Evolutionary conservation across 1,140 invertebrate genomes (phyloP), one percentile per base, ranked within the genome.

Genomic region (Melitaea cinxia): DNA sequence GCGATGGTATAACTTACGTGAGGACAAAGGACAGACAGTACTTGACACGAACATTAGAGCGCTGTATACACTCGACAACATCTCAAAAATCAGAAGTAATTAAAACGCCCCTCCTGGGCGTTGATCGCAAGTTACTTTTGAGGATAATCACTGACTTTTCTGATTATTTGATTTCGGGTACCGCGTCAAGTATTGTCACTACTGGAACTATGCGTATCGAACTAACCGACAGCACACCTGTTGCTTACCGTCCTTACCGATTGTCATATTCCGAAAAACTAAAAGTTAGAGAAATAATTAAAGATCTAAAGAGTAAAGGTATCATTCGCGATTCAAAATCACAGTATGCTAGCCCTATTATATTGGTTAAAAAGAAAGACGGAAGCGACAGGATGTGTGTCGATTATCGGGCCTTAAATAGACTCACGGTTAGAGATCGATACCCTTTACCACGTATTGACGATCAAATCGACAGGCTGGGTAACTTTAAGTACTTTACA

Each of bases 321-420:
- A 81, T 83, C 1, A 78, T 81, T 30, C 26, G 63, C 0, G 64
- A 64, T 28, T 83, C 78, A 4, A 55, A 65, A 4, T 85, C 83
- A 0, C 62, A 78, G 2, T 90, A 75, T 42, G 78, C 78, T 0
- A 78, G 74, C 39, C 82, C 83, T 0, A 68, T 85, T 9, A 60
- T 88, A 5, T 35, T 88, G 5, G 83, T 89, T 4, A 78, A 75
- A 14, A 90, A 90, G 33, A 75, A 77, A 14, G 76, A 83, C 35
- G 83, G 80, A 5, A 52, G 50, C 0, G 60, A 77, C 3, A 42
- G 83, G 12, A 69, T 89, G 26, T 87, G 82, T 30, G 76, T 89
- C 0, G 85, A 91, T 59, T 91, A 70, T 54, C 35, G 89, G 6
- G 66, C 52, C 9, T 35, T 91, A 5, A 91, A 90, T 68, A 42